A percentile compares a stretch with the other conserved stretches of the same genome.
phyloP scores from a whole-genome alignment of 2,797 vertebrate species.

The Rhinogobio ventralis region DNA sequence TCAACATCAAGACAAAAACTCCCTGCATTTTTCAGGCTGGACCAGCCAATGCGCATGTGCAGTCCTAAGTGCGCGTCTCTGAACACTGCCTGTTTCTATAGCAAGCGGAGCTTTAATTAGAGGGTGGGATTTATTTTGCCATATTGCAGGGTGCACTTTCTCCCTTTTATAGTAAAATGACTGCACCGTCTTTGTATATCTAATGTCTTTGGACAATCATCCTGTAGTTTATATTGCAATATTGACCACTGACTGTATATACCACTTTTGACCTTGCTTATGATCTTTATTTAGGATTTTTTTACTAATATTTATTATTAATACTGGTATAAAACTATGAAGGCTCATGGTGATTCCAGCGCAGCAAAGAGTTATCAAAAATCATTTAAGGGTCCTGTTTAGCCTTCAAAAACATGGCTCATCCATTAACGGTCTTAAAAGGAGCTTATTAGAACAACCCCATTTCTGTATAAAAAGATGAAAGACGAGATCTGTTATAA shows the following conservation, averaged over 20 bases:
- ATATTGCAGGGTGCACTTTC: neutral
- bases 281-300: neutral
- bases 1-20: too few relatives aligned
- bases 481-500: conserved; percentile 28
- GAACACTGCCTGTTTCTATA: too few relatives aligned
- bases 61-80: too few relatives aligned
- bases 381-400: neutral
- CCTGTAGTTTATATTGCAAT: neutral
- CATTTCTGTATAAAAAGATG: conserved; percentile 18
- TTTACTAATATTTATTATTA: neutral
- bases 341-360: neutral
- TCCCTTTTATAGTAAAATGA: neutral
- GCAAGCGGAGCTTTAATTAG: neutral
- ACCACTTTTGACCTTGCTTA: neutral
- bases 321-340: neutral
- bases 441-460: neutral
- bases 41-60: too few relatives aligned
- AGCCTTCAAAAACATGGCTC: neutral
- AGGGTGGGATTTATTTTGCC: neutral
- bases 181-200: neutral
- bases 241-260: neutral
- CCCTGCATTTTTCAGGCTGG: too few relatives aligned
- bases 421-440: neutral
- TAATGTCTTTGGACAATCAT: neutral
- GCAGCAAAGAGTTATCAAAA: neutral